Base-by-base conservation (phyloP, 2,797 vertebrate species). In the Gobionotothen gibberifrons region DNA sequence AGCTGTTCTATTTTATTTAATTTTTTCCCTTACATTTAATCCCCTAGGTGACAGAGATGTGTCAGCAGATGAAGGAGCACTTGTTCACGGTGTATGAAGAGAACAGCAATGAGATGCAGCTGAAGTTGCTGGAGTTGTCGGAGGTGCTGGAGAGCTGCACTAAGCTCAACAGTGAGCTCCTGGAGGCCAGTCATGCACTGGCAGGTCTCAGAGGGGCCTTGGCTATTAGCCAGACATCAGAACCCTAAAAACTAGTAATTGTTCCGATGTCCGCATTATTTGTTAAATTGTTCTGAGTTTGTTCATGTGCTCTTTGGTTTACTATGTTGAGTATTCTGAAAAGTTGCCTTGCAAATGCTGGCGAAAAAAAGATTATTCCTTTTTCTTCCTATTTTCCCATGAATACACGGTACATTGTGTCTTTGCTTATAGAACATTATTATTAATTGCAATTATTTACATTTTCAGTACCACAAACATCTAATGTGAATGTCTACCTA, bases 131-230 rank as follows among this genome's bases (percentile, higher is more conserved):
- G 79, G 85, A 91, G 85, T 17, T 93, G 64, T 72, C 81, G 0
- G 68, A 82, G 68, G 81, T 93, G 43, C 81, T 94, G 79, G 87
- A 87, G 19, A 89, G 60, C 66, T 93, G 92, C 78, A 69, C 43
- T 3, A 85, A 81, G 9, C 79, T 93, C 51, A 74, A 47, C 32
- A n/a, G 51, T 8, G 92, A 94, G 72, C 91, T 94, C 1, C 22
- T 52, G 36, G 85, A 87, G 22, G 93, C 87, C 72, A 83, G 1
- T n/a, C 72, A 48, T 55, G 89, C 86, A 0, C 76, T 93, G 47
- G n/a, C 49, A 3, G 15, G 15, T 4, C 85, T 94, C 55, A 78
- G 63, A 79, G 73, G 76, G 9, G 81, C 62, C n/a, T 74, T 91
- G 47, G 29, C 54, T 52, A 51, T 76, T 13, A 79, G 3, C 19